These are phyloP conservation scores for Drosophila takahashii DNA, from an alignment of 1,140 invertebrate genomes.

Conservation along the genomic window DNA sequence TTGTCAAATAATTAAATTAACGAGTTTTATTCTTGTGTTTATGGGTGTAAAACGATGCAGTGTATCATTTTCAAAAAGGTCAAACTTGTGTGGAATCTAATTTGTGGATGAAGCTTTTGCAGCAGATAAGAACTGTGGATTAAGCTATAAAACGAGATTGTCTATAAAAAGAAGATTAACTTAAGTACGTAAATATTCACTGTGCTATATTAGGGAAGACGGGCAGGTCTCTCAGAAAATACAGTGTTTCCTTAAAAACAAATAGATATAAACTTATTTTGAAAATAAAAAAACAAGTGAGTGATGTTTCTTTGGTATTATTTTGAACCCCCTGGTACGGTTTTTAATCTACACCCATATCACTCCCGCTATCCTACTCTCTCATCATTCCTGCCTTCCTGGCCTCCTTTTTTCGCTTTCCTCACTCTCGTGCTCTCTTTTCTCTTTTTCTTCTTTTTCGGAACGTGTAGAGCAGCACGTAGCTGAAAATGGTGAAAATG, in stretches of 20 bases:
- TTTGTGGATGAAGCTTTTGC: not conserved
- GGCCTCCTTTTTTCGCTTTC: not conserved
- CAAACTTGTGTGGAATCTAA: not conserved
- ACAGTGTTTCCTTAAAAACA: no score
- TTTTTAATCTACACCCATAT: not conserved
- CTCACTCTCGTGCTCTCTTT: constrained; percentile 2
- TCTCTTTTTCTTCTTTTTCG: not conserved
- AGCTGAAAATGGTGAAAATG: constrained; percentile 15
- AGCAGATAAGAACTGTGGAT: constrained; percentile 6
- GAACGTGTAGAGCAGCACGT: constrained; percentile 57
- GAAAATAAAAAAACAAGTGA: not conserved
- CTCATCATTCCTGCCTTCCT: not conserved
- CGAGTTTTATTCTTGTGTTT: not conserved
- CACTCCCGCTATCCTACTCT: constrained; percentile 7
- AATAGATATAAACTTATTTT: not conserved
- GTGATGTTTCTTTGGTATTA: not conserved
- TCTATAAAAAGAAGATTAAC: not conserved
- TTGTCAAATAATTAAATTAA: not conserved
- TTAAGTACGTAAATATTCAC: not conserved
- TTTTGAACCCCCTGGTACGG: not conserved
- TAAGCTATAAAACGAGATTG: not conserved
- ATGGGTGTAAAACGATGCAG: not conserved
- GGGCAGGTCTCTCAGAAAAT: not conserved
- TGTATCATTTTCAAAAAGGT: not conserved
- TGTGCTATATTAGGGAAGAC: not conserved